Conservation (phyloP, 1,140 invertebrate genomes). For the Penaeus chinensis region DNA sequence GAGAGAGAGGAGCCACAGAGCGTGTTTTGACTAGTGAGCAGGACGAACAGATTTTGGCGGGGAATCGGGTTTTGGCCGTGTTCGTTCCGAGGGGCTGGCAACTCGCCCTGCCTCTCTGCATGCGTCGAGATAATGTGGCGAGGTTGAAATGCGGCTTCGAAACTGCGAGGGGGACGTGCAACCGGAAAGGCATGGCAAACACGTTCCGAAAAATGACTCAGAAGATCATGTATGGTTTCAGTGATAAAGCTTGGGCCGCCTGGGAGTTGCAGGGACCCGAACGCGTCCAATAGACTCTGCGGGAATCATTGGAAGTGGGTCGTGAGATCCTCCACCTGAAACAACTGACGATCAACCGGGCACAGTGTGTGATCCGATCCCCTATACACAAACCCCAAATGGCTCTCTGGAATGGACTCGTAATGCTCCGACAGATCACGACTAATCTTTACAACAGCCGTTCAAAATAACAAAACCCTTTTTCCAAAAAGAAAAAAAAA, state of each 20-base stretch:
- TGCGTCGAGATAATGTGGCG: no score
- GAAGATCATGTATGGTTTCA: not conserved
- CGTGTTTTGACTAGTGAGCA: constrained; percentile 60
- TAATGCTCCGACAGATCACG: constrained; percentile 45
- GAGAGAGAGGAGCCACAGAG: constrained; percentile 46
- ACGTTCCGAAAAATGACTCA: no score
- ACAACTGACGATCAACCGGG: constrained; percentile 59
- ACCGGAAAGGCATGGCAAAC: no score
- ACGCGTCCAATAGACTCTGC: constrained; percentile 58
- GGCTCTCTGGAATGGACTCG: constrained; percentile 51
- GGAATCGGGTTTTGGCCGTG: constrained; percentile 54
- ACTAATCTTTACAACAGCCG: not conserved
- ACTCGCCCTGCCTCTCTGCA: no score
- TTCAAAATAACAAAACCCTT: not conserved
- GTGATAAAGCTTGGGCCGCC: not conserved
- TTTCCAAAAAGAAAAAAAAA: constrained; percentile 3
- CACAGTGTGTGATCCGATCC: constrained; percentile 60
- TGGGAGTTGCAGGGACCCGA: constrained; percentile 18
- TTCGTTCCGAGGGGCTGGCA: constrained; percentile 30
- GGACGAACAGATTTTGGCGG: constrained; percentile 51
- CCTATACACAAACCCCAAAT: constrained; percentile 57
- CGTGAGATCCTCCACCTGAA: constrained; percentile 61
- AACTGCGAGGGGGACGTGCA: no score
- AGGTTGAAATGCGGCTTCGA: no score
- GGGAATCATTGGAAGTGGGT: constrained; percentile 60